Conservation (phyloP, 64 coral and sea anemone genomes). For the Dendrophyllia cribrosa region DNA sequence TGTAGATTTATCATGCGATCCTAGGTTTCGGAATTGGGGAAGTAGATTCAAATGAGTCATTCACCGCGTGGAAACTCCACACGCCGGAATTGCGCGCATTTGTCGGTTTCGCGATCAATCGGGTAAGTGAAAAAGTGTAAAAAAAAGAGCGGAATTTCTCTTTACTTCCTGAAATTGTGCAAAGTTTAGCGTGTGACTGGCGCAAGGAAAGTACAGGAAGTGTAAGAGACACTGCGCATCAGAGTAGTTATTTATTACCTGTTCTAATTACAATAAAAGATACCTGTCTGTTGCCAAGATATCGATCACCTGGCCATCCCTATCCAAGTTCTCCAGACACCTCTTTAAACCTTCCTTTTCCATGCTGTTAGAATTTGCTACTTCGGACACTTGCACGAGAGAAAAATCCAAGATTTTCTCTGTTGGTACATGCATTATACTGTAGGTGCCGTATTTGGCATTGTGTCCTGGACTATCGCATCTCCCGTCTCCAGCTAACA, state of each 20-base stretch:
- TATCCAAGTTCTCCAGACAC: not conserved
- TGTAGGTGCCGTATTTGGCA: constrained; percentile 10
- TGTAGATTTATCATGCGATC: too few species aligned
- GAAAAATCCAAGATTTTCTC: constrained; percentile 1
- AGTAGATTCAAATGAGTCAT: too few species aligned
- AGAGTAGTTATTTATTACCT: too few species aligned
- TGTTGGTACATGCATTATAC: not conserved
- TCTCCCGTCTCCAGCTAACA: constrained; percentile 17
- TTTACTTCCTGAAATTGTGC: not conserved
- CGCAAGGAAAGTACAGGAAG: not conserved
- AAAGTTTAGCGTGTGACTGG: not conserved
- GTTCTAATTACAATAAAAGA: not conserved
- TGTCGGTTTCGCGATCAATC: not conserved
- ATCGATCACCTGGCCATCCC: not conserved
- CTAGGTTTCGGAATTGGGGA: too few species aligned
- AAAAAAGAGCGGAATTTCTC: not conserved
- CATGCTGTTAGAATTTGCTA: constrained; percentile 15
- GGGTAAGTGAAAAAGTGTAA: not conserved
- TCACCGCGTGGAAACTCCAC: too few species aligned
- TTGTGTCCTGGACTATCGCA: constrained; percentile 15
- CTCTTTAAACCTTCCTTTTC: constrained; percentile 7
- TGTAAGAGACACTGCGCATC: too few species aligned
- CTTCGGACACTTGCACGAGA: not conserved
- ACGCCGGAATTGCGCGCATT: too few species aligned
- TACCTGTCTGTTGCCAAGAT: constrained; percentile 31